Evolutionary conservation across 1,140 invertebrate species (phyloP), one percentile per base, ranked within the genome.

Genomic region (Bombus fervidus): DNA sequence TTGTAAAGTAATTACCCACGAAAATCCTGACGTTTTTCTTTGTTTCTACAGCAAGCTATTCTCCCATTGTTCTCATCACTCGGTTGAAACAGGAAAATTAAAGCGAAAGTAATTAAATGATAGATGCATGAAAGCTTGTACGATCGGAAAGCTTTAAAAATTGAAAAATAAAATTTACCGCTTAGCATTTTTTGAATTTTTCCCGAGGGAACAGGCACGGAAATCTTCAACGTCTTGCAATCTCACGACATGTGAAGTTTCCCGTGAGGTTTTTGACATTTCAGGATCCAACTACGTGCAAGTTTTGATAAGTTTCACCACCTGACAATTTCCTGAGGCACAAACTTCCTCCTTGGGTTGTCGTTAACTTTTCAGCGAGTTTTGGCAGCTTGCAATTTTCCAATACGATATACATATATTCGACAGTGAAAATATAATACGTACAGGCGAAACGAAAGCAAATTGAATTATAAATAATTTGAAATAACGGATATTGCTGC

Each of bases 271-370:
- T 69, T 53, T 78, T 39, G 64, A 53, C 43, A 41, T 82, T 64
- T 53, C 25, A 39, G 22, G 39, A 43, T 34, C 64, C 64, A 25
- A 13, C 34, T 34, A 83, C 82, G 82, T 84, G 75, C 47, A 71
- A 69, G 78, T 71, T 68, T 79, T 43, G 64, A 71, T 18, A 59
- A 79, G 37, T 34, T 66, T 39, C 47, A 28, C 10, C 28, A 25
- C n/a, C 22, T 41, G 15, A 6, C 62, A 77, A 57, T 78, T 83
- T 59, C 47, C 9, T 37, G 28, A 22, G 13, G 37, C n/a, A 25
- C 28, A 39, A 18, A 74, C 43, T 28, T 83, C 25, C 37, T 34
- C 43, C n/a, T 34, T 34, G 13, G 22, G 9, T 66, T 75, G 66
- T 75, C 41, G 12, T 41, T 37, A 34, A 57, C 13, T 68, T 53